A percentile compares a stretch with the other conserved stretches of the same genome.
phyloP scores from a whole-genome alignment of 2,113 vertebrate species.

The Oreamnos americanus region DNA sequence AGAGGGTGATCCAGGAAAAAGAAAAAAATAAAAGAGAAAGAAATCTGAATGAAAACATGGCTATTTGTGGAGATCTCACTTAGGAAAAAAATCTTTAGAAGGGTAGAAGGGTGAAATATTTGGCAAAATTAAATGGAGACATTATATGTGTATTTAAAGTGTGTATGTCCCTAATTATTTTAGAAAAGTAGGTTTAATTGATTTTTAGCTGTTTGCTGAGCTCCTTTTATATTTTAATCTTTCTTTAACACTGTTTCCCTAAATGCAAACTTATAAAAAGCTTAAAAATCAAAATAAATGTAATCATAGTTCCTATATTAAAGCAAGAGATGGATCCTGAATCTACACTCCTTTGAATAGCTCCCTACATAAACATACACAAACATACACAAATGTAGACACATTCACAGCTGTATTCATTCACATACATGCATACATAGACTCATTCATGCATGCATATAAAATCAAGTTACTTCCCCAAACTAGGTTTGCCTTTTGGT shows the following conservation, averaged over 20 bases:
- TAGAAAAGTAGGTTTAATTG: not conserved
- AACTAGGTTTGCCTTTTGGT: not conserved
- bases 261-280: not conserved
- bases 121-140: conserved; percentile 25
- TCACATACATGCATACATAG: not conserved
- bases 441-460: not conserved
- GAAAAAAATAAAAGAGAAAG: not conserved
- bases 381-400: not conserved
- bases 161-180: not conserved
- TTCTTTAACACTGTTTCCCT: not conserved
- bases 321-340: not conserved
- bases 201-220: not conserved
- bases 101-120: not conserved
- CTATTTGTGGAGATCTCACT: not conserved
- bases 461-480: not conserved
- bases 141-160: not conserved
- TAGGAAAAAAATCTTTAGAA: not conserved
- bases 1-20: not conserved
- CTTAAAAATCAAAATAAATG: not conserved
- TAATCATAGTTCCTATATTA: not conserved
- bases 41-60: not conserved
- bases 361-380: not conserved
- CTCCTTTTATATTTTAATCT: not conserved
- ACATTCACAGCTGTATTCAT: not conserved
- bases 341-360: not conserved